Evolutionary conservation across 2,113 vertebrate genomes (phyloP).

Genomic region (Choloepus hoffmanni): DNA sequence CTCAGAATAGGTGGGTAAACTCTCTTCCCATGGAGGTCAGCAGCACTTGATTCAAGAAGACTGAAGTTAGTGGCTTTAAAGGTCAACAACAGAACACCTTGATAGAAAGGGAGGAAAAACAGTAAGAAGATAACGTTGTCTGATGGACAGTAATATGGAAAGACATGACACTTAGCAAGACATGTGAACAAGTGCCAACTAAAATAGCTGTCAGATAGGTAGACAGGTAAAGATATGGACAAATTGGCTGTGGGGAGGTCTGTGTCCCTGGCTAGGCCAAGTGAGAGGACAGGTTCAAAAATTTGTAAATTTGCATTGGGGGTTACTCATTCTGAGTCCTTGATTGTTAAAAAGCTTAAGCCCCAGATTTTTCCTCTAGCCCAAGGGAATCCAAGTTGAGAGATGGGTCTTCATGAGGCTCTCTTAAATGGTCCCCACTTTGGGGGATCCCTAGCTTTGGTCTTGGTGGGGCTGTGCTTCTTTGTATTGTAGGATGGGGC

Average conservation of each 20-base stretch:
- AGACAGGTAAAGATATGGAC: background rate
- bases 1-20: background rate
- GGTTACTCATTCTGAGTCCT: slow-evolving; percentile 13
- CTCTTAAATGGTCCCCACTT: background rate
- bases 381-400: background rate
- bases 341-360: background rate
- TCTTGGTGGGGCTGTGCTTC: background rate
- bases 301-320: background rate
- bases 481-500: background rate
- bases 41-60: slow-evolving; percentile 15
- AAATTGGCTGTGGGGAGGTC: background rate
- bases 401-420: background rate
- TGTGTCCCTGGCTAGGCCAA: background rate
- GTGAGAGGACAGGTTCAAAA: background rate
- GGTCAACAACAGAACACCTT: background rate
- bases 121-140: background rate
- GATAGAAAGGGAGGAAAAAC: background rate
- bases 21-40: background rate
- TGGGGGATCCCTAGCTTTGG: background rate
- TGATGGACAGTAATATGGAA: background rate
- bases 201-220: background rate
- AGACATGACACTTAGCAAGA: slow-evolving; percentile 4
- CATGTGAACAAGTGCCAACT: background rate
- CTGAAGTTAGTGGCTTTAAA: slow-evolving; percentile 39
- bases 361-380: slow-evolving; percentile 5